phyloP scores from a whole-genome alignment of 1,140 invertebrate genomes.

The Drosophila ohnishii region DNA sequence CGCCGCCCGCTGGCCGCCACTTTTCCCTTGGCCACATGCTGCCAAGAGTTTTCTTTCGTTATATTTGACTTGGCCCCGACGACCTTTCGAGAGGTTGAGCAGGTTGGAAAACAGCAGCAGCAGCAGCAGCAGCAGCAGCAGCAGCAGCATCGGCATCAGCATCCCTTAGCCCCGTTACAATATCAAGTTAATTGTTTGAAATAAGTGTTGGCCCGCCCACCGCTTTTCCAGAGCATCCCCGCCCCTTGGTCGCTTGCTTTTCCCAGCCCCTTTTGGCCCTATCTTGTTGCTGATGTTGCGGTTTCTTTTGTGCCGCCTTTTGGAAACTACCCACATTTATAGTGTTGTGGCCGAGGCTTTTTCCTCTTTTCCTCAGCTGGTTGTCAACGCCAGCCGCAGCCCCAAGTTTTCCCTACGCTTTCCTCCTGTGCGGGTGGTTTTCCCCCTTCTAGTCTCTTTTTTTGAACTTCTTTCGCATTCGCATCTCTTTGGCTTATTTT shows the following conservation, averaged over 20 bases:
- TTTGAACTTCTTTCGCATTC: slow-evolving; percentile 41
- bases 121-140: slow-evolving; percentile 33
- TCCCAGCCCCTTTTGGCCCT: slow-evolving; percentile 10
- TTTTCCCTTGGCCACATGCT: slow-evolving; percentile 66
- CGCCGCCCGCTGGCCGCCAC: background rate
- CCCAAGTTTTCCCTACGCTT: slow-evolving; percentile 33
- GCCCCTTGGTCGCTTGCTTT: background rate
- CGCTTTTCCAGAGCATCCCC: slow-evolving; percentile 1
- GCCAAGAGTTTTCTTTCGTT: slow-evolving; percentile 56
- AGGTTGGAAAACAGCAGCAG: slow-evolving; percentile 24
- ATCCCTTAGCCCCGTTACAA: slow-evolving; percentile 69
- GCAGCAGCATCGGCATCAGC: slow-evolving; percentile 33
- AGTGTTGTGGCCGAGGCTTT: slow-evolving; percentile 71
- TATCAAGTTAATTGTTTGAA: slow-evolving; percentile 82
- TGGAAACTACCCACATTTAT: slow-evolving; percentile 75
- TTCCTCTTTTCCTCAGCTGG: slow-evolving; percentile 23
- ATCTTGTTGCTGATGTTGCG: slow-evolving; percentile 74
- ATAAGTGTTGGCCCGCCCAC: slow-evolving; percentile 67
- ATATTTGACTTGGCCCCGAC: slow-evolving; percentile 60
- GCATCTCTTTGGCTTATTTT: slow-evolving; percentile 56
- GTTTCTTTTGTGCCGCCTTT: slow-evolving; percentile 76
- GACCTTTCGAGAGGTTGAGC: slow-evolving; percentile 63
- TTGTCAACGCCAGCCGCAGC: slow-evolving; percentile 71
- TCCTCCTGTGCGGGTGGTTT: slow-evolving; percentile 8
- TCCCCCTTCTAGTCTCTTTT: background rate